Evolutionary conservation across 92 coral and sea anemone genomes (phyloP).

Genomic region (Plumapathes pennacea): DNA sequence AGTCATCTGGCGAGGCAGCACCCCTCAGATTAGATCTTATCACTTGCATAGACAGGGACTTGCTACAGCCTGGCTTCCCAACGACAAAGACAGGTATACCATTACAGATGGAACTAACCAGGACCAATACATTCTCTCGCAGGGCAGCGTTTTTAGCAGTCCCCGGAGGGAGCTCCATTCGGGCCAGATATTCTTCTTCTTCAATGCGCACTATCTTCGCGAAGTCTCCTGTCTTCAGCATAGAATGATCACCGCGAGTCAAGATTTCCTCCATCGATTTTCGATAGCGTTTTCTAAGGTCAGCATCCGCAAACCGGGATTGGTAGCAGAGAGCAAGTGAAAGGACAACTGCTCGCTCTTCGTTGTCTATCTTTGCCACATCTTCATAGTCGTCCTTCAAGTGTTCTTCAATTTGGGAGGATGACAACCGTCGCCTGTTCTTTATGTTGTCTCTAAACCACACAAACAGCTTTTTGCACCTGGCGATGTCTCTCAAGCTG

Average conservation of each 20-base stretch:
- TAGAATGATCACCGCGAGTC: too few relatives aligned
- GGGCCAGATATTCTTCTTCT: slow-evolving; percentile 84
- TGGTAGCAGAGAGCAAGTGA: slow-evolving; percentile 77
- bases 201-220: slow-evolving; percentile 82
- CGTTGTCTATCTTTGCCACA: neutral
- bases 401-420: neutral
- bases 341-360: slow-evolving; percentile 58
- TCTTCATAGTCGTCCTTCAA: slow-evolving; percentile 9
- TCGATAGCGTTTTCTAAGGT: slow-evolving; percentile 30
- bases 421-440: slow-evolving; percentile 16
- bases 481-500: slow-evolving; percentile 77
- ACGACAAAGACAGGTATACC: slow-evolving; percentile 95
- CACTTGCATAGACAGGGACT: slow-evolving; percentile 93
- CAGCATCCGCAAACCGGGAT: slow-evolving; percentile 59
- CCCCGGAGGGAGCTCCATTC: slow-evolving; percentile 98
- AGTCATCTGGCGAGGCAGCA: slow-evolving; percentile 73
- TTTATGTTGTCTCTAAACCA: slow-evolving; percentile 59
- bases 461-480: slow-evolving; percentile 64
- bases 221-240: too few relatives aligned
- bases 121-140: slow-evolving; percentile 95
- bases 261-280: too few relatives aligned
- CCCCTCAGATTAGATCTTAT: slow-evolving; percentile 95
- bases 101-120: slow-evolving; percentile 86
- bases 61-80: slow-evolving; percentile 99
- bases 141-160: slow-evolving; percentile 97